Conservation (phyloP, 2,797 vertebrate genomes). For the Cryptoprocta ferox region DNA sequence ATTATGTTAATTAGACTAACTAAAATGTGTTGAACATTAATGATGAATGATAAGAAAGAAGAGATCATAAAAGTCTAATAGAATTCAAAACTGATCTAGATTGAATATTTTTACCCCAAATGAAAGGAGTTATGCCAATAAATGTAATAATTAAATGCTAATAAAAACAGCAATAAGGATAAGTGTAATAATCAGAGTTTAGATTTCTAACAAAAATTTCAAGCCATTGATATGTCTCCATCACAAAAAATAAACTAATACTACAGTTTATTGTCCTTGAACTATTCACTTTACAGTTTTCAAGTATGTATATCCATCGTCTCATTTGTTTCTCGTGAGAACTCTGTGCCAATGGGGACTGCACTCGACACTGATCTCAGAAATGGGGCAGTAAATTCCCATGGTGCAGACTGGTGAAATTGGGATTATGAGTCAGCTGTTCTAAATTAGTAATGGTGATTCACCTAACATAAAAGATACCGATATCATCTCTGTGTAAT, state of each 20-base stretch:
- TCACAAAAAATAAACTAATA: background rate
- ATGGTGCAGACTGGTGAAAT: background rate
- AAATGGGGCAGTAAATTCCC: background rate
- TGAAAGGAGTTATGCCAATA: conserved; percentile 55
- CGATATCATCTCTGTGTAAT: background rate
- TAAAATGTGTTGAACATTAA: conserved; percentile 66
- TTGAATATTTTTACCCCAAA: conserved; percentile 58
- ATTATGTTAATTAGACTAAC: conserved; percentile 77
- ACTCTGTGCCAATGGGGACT: background rate
- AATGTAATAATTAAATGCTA: conserved; percentile 42
- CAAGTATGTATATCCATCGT: background rate
- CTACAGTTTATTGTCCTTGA: background rate
- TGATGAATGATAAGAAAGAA: conserved; percentile 65
- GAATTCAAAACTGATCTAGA: conserved; percentile 24
- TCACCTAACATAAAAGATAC: background rate
- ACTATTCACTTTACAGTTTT: background rate
- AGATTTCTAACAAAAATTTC: background rate
- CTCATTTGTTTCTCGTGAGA: background rate
- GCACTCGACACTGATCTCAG: background rate
- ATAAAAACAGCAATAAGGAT: conserved; percentile 21
- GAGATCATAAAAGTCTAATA: conserved; percentile 64
- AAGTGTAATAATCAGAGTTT: background rate
- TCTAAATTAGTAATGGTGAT: background rate
- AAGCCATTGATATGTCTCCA: background rate
- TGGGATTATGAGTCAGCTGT: background rate